Percentiles rank a stretch among this genome's conserved stretches.
These are phyloP conservation scores for Dryadula phaetusa DNA, from an alignment of 2,888 invertebrate species.

Conservation along the genomic window DNA sequence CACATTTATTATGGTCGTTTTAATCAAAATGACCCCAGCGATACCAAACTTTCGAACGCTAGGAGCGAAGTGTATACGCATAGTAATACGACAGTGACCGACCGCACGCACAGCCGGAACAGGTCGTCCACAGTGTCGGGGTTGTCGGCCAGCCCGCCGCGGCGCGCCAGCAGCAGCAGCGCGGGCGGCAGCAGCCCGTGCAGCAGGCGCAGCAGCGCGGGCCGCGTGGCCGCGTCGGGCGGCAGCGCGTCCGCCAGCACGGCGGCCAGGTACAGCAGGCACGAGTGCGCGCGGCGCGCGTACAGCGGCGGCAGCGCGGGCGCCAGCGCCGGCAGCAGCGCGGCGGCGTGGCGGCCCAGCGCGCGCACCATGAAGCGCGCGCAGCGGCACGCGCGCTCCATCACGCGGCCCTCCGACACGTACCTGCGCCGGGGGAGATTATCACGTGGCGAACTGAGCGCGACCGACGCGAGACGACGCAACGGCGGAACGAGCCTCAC, in stretches of 20 bases:
- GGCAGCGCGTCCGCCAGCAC: constrained; percentile 90
- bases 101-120: constrained; percentile 92
- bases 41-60: too few relatives aligned
- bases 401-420: constrained; percentile 90
- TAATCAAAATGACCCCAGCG: too few relatives aligned
- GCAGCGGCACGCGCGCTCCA: constrained; percentile 96
- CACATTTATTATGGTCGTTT: too few relatives aligned
- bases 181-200: constrained; percentile 92
- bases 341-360: constrained; percentile 90
- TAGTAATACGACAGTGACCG: too few relatives aligned
- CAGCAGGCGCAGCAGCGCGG: constrained; percentile 94
- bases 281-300: constrained; percentile 88
- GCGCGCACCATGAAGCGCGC: constrained; percentile 94
- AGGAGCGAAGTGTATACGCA: too few relatives aligned
- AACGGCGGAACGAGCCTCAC: constrained; percentile 72
- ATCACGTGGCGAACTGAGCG: too few relatives aligned
- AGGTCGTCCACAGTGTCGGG: constrained; percentile 99
- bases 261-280: constrained; percentile 91
- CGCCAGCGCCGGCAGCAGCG: constrained; percentile 89
- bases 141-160: constrained; percentile 93
- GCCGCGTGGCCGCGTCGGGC: constrained; percentile 89
- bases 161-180: constrained; percentile 88
- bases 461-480: too few relatives aligned
- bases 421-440: constrained; percentile 53
- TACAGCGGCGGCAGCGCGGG: constrained; percentile 90